These are phyloP conservation scores for Polyodon spathula DNA, from an alignment of 2,113 vertebrate genomes.

Conservation along the genomic window DNA sequence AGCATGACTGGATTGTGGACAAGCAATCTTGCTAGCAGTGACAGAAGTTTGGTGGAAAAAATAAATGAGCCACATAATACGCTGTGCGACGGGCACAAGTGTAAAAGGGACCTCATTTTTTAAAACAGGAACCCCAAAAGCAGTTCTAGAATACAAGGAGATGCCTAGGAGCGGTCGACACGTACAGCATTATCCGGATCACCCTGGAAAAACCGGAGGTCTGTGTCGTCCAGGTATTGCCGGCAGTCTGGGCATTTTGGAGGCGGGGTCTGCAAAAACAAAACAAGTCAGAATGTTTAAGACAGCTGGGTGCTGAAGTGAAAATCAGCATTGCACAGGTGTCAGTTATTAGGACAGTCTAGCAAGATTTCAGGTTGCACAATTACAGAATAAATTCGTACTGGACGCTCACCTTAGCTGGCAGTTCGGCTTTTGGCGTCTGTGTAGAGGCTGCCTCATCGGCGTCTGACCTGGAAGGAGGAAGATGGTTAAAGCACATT, in stretches of 20 bases:
- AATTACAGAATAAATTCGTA: too few relatives aligned
- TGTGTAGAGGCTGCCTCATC: conserved; percentile 46
- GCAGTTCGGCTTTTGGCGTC: conserved; percentile 41
- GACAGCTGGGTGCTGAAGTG: rapidly evolving
- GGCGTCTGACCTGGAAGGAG: conserved; percentile 41
- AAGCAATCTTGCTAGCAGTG: too few relatives aligned
- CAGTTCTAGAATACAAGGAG: background rate
- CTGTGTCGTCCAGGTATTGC: conserved; percentile 84
- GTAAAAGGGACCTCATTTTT: too few relatives aligned
- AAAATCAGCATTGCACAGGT: background rate
- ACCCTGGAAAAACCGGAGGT: conserved; percentile 89
- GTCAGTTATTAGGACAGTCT: background rate
- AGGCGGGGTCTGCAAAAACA: conserved; percentile 58
- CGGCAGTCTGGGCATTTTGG: conserved; percentile 79
- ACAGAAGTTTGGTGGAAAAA: too few relatives aligned
- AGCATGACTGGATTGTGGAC: too few relatives aligned
- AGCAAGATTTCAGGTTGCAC: too few relatives aligned
- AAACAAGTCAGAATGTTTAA: background rate
- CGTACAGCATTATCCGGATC: conserved; percentile 76
- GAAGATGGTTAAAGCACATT: background rate
- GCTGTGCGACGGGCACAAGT: too few relatives aligned
- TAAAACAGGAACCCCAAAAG: background rate
- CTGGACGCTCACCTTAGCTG: conserved; percentile 59
- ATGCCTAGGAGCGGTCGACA: background rate
- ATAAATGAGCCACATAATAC: too few relatives aligned